A percentile compares a stretch with the other conserved stretches of the same genome.
phyloP scores from a whole-genome alignment of 2,888 invertebrate genomes.

The Drosophila ustulata region DNA sequence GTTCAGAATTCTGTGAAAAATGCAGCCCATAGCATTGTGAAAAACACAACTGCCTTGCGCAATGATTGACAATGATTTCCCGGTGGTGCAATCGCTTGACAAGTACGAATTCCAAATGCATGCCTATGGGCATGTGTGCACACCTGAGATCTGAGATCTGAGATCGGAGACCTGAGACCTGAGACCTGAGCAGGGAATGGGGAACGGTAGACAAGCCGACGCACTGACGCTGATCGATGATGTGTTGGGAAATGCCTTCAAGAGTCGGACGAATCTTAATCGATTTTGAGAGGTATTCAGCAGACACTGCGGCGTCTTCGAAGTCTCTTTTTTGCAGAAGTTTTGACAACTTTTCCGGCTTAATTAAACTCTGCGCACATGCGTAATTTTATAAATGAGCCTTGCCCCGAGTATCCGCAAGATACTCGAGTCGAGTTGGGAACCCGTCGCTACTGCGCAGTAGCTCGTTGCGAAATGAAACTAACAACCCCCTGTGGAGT shows the following conservation, averaged over 20 bases:
- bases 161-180: too few relatives aligned
- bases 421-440: conserved; percentile 26
- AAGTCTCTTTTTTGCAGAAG: conserved; percentile 21
- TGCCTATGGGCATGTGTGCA: conserved; percentile 17
- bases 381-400: conserved; percentile 25
- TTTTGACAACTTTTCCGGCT: conserved; percentile 54
- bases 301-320: conserved; percentile 44
- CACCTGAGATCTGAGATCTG: conserved; percentile 32
- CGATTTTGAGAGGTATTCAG: conserved; percentile 27
- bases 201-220: conserved; percentile 26
- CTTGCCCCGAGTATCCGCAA: conserved; percentile 20
- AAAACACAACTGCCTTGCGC: conserved; percentile 36
- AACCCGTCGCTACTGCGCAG: conserved; percentile 70
- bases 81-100: conserved; percentile 59
- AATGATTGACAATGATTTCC: conserved; percentile 39
- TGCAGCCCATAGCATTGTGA: conserved; percentile 13
- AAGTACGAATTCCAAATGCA: conserved; percentile 37
- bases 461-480: conserved; percentile 39
- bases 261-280: conserved; percentile 32
- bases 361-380: conserved; percentile 46
- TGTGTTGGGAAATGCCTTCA: conserved; percentile 35
- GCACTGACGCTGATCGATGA: conserved; percentile 70
- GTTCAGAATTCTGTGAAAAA: conserved; percentile 19
- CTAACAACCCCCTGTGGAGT: conserved; percentile 53
- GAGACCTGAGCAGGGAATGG: conserved; percentile 54